phyloP scores from a whole-genome alignment of 2,888 invertebrate genomes.

The Vesta saturnalis region DNA sequence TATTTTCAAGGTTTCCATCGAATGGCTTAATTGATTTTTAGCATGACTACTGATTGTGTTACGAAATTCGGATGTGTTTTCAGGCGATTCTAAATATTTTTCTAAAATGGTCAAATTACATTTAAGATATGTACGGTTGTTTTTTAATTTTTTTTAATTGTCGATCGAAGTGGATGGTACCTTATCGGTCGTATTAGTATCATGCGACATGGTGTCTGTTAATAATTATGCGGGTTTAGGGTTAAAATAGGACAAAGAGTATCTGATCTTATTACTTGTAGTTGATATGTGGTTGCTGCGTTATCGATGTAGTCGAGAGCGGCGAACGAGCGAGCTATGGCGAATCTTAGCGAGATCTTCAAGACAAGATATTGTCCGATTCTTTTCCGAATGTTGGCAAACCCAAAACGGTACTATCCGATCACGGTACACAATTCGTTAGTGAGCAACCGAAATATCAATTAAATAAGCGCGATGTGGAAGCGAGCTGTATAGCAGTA shows the following conservation, averaged over 20 bases:
- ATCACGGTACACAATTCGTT: conserved; percentile 7
- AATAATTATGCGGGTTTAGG: background rate
- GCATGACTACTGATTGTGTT: background rate
- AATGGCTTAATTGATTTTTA: no score
- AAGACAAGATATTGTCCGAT: no score
- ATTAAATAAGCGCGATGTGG: background rate
- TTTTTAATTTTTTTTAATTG: background rate
- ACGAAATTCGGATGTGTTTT: background rate
- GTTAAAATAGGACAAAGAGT: background rate
- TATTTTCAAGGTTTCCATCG: no score
- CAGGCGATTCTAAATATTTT: background rate
- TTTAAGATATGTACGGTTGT: background rate
- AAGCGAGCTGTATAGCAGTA: conserved; percentile 18
- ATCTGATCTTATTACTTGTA: background rate
- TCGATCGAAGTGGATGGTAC: background rate
- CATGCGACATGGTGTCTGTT: background rate
- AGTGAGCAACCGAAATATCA: background rate
- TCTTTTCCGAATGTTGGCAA: background rate
- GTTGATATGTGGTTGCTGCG: no score
- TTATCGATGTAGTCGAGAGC: background rate
- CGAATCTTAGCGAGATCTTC: background rate
- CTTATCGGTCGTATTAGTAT: background rate
- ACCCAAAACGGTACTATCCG: background rate
- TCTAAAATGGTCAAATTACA: background rate
- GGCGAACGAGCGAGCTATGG: background rate